These are phyloP conservation scores for Athalia rosae DNA, from an alignment of 2,888 invertebrate species.

Conservation along the genomic window DNA sequence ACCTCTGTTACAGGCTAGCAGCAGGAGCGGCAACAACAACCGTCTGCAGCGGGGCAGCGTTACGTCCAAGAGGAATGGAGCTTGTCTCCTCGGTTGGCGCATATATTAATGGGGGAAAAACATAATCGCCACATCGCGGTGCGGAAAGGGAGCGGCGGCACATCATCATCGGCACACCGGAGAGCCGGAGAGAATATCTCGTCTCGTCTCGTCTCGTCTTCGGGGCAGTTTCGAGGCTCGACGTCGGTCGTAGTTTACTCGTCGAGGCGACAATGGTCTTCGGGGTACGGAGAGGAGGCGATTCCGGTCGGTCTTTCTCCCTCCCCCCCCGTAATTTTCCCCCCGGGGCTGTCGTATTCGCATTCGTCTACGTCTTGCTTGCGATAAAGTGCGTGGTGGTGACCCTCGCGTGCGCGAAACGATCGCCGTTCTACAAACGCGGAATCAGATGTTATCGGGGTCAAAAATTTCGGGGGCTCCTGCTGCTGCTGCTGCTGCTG, in stretches of 20 bases:
- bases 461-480: constrained; percentile 10
- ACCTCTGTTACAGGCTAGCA: constrained; percentile 51
- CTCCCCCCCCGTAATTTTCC: neutral
- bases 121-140: constrained; percentile 71
- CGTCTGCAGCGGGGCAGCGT: no score
- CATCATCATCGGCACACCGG: no score
- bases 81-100: constrained; percentile 67
- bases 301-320: neutral
- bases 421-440: neutral
- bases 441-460: constrained; percentile 1
- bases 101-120: constrained; percentile 73
- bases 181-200: constrained; percentile 64
- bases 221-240: constrained; percentile 37
- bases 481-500: no score
- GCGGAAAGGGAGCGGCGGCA: no score
- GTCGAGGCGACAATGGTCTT: constrained; percentile 63
- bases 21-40: no score
- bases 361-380: neutral
- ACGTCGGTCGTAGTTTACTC: constrained; percentile 61
- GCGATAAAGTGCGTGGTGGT: neutral
- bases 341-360: neutral
- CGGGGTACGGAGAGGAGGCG: constrained; percentile 38
- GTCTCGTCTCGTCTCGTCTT: constrained; percentile 52
- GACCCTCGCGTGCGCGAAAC: constrained; percentile 35
- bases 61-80: constrained; percentile 24